Conservation (phyloP, 2,888 invertebrate species). For the Melinopterus prodromus region DNA sequence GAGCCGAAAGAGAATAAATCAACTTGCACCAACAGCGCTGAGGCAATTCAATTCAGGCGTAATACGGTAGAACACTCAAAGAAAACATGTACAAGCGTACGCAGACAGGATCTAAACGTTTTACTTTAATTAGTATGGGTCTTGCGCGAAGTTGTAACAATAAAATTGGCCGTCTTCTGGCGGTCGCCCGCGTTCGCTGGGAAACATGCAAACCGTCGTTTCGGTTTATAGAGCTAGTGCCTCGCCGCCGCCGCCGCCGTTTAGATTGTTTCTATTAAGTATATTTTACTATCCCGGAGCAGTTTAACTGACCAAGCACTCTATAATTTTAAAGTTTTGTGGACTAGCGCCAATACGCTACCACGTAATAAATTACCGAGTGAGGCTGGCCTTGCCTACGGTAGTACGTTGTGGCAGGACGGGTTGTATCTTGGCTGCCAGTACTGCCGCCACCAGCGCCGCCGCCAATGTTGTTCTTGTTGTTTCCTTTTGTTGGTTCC, state of each 20-base stretch:
- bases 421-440: background rate
- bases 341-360: conserved; percentile 36
- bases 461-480: conserved; percentile 5
- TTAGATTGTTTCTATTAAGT: conserved; percentile 32
- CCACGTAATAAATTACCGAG: conserved; percentile 36
- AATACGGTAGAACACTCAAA: background rate
- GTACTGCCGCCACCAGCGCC: background rate
- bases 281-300: conserved; percentile 28
- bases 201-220: conserved; percentile 4
- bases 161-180: background rate
- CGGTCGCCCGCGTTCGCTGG: background rate
- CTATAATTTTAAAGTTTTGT: conserved; percentile 38
- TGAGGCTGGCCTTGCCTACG: background rate
- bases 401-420: background rate
- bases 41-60: background rate
- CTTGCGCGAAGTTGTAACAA: background rate
- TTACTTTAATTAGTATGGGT: conserved; percentile 4
- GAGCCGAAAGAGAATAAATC: background rate
- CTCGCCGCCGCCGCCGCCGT: background rate
- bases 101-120: conserved; percentile 4
- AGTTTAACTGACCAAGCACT: conserved; percentile 35
- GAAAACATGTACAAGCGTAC: background rate
- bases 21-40: background rate
- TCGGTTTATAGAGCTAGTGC: background rate
- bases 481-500: conserved; percentile 12